Evolutionary conservation across 2,797 vertebrate genomes (phyloP).

Genomic region (Lepilemur ruficaudatus): DNA sequence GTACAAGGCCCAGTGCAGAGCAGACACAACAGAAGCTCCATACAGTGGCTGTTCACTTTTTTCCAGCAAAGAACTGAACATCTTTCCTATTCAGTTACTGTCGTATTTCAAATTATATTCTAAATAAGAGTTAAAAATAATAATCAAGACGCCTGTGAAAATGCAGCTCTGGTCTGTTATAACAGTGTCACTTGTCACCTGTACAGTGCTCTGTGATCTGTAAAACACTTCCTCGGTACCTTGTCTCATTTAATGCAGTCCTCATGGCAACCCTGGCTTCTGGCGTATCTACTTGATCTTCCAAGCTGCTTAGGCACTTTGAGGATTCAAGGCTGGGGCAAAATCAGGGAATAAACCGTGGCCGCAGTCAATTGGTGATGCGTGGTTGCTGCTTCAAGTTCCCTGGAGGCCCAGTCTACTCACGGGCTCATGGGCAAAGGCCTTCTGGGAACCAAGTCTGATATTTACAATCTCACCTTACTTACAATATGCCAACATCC

Average conservation of each 20-base stretch:
- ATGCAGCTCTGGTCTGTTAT: not conserved
- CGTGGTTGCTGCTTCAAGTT: not conserved
- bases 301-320: not conserved
- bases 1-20: not conserved
- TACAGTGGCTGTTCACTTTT: not conserved
- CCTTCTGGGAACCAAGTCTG: not conserved
- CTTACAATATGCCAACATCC: not conserved
- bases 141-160: not conserved
- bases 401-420: not conserved
- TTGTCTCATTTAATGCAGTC: not conserved
- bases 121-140: constrained; percentile 4
- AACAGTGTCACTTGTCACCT: not conserved
- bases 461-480: not conserved
- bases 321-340: not conserved
- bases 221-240: not conserved
- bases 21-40: not conserved
- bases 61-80: not conserved
- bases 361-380: not conserved
- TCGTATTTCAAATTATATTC: not conserved
- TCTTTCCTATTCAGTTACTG: not conserved
- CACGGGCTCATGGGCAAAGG: not conserved
- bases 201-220: not conserved
- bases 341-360: not conserved
- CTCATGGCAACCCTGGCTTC: not conserved
- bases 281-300: fast-evolving